A percentile compares a stretch with the other conserved stretches of the same genome.
Conservation (phyloP, 1,140 invertebrate species). For the Polypedilum vanderplanki region DNA sequence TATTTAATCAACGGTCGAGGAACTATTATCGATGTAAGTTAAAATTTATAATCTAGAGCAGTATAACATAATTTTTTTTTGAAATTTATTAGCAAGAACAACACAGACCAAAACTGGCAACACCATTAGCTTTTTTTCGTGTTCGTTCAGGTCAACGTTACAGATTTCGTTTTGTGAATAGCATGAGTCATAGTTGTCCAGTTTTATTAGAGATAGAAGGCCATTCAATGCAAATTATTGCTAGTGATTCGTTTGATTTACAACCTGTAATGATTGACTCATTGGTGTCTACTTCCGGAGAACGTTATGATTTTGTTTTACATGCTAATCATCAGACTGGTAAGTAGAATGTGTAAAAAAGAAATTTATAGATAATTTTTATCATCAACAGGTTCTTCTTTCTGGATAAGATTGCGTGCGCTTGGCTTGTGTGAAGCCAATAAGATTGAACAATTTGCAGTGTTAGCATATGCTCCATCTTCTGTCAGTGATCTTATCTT, state of each 20-base stretch:
- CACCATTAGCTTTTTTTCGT: conserved; percentile 30
- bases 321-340: too few species aligned
- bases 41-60: background rate
- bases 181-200: conserved; percentile 49
- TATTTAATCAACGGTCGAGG: conserved; percentile 52
- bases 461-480: too few species aligned
- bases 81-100: background rate
- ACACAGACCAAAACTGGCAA: conserved; percentile 30
- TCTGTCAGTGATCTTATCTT: too few species aligned
- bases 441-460: too few species aligned
- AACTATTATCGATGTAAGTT: conserved; percentile 37
- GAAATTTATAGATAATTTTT: too few species aligned
- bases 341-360: too few species aligned
- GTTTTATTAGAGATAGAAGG: conserved; percentile 49
- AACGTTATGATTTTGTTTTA: conserved; percentile 56
- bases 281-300: conserved; percentile 47
- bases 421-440: too few species aligned
- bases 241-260: conserved; percentile 48
- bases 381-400: too few species aligned
- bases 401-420: too few species aligned
- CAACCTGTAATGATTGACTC: conserved; percentile 38
- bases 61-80: too few species aligned
- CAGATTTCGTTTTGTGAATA: conserved; percentile 52
- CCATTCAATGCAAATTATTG: conserved; percentile 49
- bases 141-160: conserved; percentile 48